phyloP scores from a whole-genome alignment of 2,113 vertebrate species.

The Eupsittula cactorum region DNA sequence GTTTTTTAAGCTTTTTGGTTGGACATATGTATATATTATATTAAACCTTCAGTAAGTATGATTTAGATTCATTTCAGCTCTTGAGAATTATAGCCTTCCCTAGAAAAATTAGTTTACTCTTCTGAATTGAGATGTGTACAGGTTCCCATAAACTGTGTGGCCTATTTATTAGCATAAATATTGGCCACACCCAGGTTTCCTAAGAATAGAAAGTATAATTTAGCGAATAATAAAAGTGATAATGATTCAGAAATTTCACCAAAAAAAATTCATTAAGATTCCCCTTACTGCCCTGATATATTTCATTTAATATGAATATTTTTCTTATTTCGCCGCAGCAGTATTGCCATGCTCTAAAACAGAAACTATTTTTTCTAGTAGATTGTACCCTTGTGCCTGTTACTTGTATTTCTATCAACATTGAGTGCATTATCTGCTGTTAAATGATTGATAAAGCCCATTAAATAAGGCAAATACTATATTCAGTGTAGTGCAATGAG shows the following conservation, averaged over 20 bases:
- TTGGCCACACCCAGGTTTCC: neutral
- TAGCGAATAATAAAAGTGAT: neutral
- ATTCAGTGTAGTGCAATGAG: conserved; percentile 75
- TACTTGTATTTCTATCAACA: conserved; percentile 44
- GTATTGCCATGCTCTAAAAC: neutral
- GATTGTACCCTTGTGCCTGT: conserved; percentile 31
- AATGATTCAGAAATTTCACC: neutral
- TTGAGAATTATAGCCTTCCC: neutral
- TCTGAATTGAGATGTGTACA: neutral
- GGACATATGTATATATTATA: neutral
- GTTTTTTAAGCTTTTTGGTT: neutral
- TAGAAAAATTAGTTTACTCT: neutral
- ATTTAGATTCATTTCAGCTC: neutral
- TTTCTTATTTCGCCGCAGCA: neutral
- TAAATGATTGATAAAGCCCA: conserved; percentile 80
- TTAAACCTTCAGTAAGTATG: neutral
- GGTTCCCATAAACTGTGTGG: neutral
- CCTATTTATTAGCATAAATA: neutral
- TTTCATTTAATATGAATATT: neutral
- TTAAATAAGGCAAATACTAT: conserved; percentile 82
- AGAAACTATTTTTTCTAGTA: conserved; percentile 43
- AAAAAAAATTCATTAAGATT: neutral
- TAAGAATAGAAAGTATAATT: neutral
- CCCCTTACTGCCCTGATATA: neutral
- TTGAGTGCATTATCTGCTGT: conserved; percentile 56